Conservation (phyloP, 2,113 vertebrate species). For the Bubo bubo region DNA sequence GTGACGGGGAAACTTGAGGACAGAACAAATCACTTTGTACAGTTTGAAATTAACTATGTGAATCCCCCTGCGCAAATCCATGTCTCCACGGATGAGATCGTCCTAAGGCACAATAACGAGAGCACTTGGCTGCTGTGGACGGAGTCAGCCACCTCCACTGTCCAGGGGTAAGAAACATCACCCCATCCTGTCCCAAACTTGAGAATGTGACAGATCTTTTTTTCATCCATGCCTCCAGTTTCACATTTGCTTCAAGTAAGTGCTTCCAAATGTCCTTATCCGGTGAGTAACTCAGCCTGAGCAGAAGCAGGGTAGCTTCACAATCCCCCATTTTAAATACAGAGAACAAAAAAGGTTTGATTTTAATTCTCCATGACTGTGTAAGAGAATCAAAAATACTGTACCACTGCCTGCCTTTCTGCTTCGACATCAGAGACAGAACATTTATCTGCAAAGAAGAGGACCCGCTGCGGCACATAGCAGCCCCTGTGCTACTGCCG, state of each 20-base stretch:
- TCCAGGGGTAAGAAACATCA: constrained; percentile 23
- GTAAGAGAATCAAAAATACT: not conserved
- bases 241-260: not conserved
- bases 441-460: not conserved
- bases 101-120: not conserved
- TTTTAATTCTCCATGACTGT: not conserved
- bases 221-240: not conserved
- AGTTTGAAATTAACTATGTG: constrained; percentile 56
- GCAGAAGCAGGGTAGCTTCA: not conserved
- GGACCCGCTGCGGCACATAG: fast-evolving
- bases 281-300: not conserved
- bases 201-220: not conserved
- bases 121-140: not conserved
- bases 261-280: not conserved
- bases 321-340: not conserved
- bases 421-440: not conserved
- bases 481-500: not conserved
- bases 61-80: not conserved
- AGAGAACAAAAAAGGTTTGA: not conserved
- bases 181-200: not conserved
- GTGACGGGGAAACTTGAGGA: constrained; percentile 44
- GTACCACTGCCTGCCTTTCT: not conserved
- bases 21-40: constrained; percentile 10
- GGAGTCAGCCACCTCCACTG: not conserved
- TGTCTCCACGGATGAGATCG: not conserved